Conservation (phyloP, 2,113 vertebrate species). For the Haemorhous mexicanus region DNA sequence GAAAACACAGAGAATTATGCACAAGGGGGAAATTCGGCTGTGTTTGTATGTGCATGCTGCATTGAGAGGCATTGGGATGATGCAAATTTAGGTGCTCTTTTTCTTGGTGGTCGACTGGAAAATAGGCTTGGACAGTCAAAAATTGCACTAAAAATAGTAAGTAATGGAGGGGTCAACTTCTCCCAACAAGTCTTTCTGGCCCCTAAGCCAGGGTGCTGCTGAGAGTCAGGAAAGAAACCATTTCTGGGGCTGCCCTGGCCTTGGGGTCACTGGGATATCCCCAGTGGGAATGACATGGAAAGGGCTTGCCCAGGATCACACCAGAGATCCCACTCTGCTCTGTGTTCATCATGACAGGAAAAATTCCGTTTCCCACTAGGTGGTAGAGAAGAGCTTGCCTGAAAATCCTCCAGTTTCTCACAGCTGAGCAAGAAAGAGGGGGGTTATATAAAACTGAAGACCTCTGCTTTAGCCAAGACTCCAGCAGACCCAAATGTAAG, state of each 20-base stretch:
- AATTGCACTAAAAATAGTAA: neutral
- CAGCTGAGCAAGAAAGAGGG: neutral
- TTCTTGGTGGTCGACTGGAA: neutral
- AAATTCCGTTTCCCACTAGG: conserved; percentile 27
- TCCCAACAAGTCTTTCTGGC: neutral
- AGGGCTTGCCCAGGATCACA: neutral
- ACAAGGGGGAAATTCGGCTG: neutral
- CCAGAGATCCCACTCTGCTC: rapidly evolving
- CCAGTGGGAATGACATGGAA: rapidly evolving
- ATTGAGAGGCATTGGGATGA: neutral
- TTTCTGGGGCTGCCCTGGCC: neutral
- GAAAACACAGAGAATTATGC: neutral
- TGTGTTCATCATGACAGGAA: neutral
- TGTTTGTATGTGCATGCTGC: neutral
- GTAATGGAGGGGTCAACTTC: neutral
- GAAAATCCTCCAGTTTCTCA: neutral
- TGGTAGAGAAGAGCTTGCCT: conserved; percentile 57
- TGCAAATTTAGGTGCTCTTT: neutral
- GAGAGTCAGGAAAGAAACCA: neutral
- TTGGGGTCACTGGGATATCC: neutral
- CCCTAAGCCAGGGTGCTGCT: neutral
- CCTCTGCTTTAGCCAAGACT: neutral
- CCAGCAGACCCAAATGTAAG: neutral
- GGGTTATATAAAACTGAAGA: rapidly evolving
- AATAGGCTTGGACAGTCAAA: neutral